phyloP scores from a whole-genome alignment of 2,113 vertebrate species.

The Cacatua alba region DNA sequence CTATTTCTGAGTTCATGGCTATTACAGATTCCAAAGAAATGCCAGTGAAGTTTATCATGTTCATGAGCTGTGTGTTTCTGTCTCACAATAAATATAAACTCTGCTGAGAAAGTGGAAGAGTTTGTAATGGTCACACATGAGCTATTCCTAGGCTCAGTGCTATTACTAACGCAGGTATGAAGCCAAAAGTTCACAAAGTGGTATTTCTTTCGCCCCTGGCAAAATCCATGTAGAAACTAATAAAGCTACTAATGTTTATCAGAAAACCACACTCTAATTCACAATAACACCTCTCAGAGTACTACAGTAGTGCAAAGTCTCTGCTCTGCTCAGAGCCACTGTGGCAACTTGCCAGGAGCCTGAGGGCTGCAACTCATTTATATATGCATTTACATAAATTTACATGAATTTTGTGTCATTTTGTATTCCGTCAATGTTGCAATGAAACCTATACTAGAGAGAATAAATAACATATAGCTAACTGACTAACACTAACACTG shows the following conservation, averaged over 20 bases:
- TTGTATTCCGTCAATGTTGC: slow-evolving; percentile 52
- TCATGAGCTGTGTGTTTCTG: slow-evolving; percentile 10
- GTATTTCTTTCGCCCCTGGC: slow-evolving; percentile 48
- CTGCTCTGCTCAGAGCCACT: slow-evolving; percentile 45
- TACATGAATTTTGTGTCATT: slow-evolving; percentile 62
- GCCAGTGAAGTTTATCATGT: slow-evolving; percentile 16
- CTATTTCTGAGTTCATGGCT: slow-evolving; percentile 44
- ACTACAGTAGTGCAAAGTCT: slow-evolving; percentile 42
- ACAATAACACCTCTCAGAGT: slow-evolving; percentile 54
- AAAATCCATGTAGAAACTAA: slow-evolving; percentile 45
- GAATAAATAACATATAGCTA: slow-evolving; percentile 53
- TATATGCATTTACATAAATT: slow-evolving; percentile 72
- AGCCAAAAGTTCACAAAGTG: slow-evolving; percentile 57
- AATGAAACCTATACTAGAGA: slow-evolving; percentile 52
- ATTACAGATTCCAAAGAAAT: slow-evolving; percentile 31
- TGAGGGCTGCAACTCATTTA: slow-evolving; percentile 66
- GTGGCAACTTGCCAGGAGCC: slow-evolving; percentile 68
- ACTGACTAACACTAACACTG: background rate
- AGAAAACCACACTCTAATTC: slow-evolving; percentile 50
- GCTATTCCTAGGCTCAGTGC: slow-evolving; percentile 31
- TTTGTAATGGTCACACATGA: slow-evolving; percentile 53
- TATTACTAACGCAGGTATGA: slow-evolving; percentile 45
- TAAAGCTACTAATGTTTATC: slow-evolving; percentile 47
- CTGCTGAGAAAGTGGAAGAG: slow-evolving; percentile 29
- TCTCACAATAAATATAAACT: slow-evolving; percentile 42